Conservation (phyloP, 2,113 vertebrate genomes). For the Chaetops frenatus region DNA sequence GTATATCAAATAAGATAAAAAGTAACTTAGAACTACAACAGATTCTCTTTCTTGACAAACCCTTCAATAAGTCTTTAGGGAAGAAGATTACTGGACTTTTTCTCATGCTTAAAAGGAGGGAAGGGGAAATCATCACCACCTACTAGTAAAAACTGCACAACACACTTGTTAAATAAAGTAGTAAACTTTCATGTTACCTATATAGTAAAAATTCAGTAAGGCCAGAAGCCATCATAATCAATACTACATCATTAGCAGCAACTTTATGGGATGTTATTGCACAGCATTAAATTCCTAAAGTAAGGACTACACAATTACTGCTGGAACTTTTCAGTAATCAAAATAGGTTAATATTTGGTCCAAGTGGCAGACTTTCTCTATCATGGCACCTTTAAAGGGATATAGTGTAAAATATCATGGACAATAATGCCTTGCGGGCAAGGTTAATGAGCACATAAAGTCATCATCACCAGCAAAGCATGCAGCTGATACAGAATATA, state of each 20-base stretch:
- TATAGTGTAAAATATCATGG: not conserved
- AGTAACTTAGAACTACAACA: not conserved
- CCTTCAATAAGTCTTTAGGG: not conserved
- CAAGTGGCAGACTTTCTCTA: not conserved
- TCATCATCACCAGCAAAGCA: not conserved
- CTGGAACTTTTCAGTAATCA: not conserved
- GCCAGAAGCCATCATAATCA: not conserved
- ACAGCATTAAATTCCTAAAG: not conserved
- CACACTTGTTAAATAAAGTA: not conserved
- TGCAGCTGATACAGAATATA: not conserved
- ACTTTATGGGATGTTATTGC: not conserved
- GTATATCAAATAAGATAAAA: conserved; percentile 26
- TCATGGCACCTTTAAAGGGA: not conserved
- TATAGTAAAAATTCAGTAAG: not conserved
- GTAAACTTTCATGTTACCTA: not conserved
- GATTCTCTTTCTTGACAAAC: conserved; percentile 25
- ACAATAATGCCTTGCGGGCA: not conserved
- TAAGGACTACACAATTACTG: not conserved
- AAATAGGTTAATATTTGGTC: not conserved
- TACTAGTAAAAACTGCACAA: not conserved
- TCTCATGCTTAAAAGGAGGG: not conserved
- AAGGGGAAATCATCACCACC: not conserved
- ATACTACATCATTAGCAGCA: not conserved
- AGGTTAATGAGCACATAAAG: not conserved
- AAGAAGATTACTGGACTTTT: not conserved